Base-by-base conservation (phyloP, 1,140 invertebrate species). In the Mactra quadrangularis region DNA sequence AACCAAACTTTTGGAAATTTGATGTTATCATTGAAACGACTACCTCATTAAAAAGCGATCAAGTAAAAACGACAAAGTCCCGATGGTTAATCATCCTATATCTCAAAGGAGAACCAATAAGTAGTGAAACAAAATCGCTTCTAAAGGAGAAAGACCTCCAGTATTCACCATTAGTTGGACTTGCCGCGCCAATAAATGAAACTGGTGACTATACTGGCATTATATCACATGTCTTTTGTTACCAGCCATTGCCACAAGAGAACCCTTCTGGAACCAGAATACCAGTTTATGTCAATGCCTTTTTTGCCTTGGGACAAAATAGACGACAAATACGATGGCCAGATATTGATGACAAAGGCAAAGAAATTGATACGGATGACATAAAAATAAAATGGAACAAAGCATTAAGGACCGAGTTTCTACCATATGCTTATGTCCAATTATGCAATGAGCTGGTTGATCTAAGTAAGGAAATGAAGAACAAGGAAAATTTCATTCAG, bases 161-260 rank as follows among this genome's bases (percentile, higher is more conserved):
- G n/a, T 83, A 86, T 41, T 64, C 75, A 35, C 88, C 87, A 29
- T 86, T 85, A 70, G 89, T 88, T 35, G 77, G 86, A 27, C 59
- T 85, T 64, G 87, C 87, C 33, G 68, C 87, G 33, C 64, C 76
- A 1, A 38, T 79, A 6, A 35, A 38, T 22, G 22, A 55, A 17
- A 19, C 38, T 0, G 19, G 29, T 13, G 9, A 29, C 7, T 64
- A 64, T 31, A 35, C 7, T 13, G 17, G 22, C n/a, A 35, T 41
- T 15, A 7, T 6, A 7, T 31, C 27, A 9, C 38, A 29, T 15
- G 62, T 66, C 1, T 66, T 66, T 47, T 66, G 62, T 29, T n/a
- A 53, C 33, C 68, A 71, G 47, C 68, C 68, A 13, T 47, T 71
- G 22, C 68, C 68, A 53, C 47, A 53, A 52, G 68, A 71, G 3